Conservation (phyloP, 2,797 vertebrate genomes). For the Otolemur crassicaudatus region DNA sequence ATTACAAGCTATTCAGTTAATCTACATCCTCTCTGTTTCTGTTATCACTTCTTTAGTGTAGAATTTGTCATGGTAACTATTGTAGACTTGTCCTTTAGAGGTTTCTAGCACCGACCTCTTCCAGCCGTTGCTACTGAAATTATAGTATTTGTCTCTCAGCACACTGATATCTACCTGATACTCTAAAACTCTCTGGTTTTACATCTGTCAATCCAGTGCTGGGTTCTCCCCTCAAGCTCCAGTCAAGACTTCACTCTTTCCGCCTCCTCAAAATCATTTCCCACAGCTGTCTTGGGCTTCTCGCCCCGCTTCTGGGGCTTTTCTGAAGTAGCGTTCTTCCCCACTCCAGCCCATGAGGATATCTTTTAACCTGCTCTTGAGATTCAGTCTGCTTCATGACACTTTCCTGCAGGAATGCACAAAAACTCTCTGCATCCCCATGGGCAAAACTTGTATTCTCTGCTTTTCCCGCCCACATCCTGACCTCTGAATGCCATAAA, state of each 20-base stretch:
- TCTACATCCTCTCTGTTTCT: background rate
- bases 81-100: background rate
- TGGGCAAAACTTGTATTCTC: background rate
- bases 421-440: background rate
- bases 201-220: background rate
- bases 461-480: background rate
- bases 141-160: background rate
- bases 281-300: background rate
- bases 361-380: slow-evolving; percentile 57
- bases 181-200: background rate
- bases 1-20: background rate
- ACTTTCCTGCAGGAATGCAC: background rate
- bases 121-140: background rate
- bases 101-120: slow-evolving; percentile 27
- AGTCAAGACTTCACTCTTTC: background rate
- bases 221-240: background rate
- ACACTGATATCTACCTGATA: background rate
- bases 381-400: background rate
- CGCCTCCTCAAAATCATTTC: background rate
- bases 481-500: background rate
- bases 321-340: slow-evolving; percentile 37
- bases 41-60: background rate
- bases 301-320: background rate
- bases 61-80: slow-evolving; percentile 12
- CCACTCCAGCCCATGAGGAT: background rate